Evolutionary conservation across 1,140 invertebrate species (phyloP).

Genomic region (Drosophila cardini): DNA sequence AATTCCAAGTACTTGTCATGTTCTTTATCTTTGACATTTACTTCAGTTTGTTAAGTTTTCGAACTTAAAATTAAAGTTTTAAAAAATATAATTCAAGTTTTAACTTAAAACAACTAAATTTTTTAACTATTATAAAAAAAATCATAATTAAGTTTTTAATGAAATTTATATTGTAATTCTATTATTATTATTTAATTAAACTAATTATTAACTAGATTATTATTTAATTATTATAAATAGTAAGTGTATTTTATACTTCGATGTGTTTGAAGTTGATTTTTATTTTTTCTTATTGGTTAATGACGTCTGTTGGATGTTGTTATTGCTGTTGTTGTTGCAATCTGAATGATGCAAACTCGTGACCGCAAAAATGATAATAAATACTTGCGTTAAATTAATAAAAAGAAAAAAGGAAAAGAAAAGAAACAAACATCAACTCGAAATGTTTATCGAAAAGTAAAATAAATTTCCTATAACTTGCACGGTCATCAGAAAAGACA

Average conservation of each 20-base stretch:
- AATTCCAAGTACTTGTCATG: too few relatives aligned
- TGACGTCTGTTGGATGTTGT: slow-evolving; percentile 31
- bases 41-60: too few relatives aligned
- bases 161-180: too few relatives aligned
- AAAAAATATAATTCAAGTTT: too few relatives aligned
- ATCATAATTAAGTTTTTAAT: too few relatives aligned
- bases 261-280: slow-evolving; percentile 2
- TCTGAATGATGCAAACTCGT: slow-evolving; percentile 30
- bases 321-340: slow-evolving; percentile 1
- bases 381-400: slow-evolving; percentile 9
- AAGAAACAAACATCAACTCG: not conserved
- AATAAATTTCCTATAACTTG: slow-evolving; percentile 17
- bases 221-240: too few relatives aligned
- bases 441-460: slow-evolving; percentile 8
- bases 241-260: slow-evolving; percentile 17
- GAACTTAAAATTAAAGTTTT: too few relatives aligned
- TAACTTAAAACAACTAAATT: too few relatives aligned
- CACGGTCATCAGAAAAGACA: slow-evolving; percentile 3
- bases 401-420: slow-evolving; percentile 14
- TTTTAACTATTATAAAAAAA: too few relatives aligned
- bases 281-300: slow-evolving; percentile 23
- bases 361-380: slow-evolving; percentile 39
- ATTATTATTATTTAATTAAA: too few relatives aligned
- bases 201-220: too few relatives aligned
- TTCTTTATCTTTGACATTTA: too few relatives aligned